These are phyloP conservation scores for Platycheirus rosarum DNA, from an alignment of 2,888 invertebrate genomes.

Conservation along the genomic window DNA sequence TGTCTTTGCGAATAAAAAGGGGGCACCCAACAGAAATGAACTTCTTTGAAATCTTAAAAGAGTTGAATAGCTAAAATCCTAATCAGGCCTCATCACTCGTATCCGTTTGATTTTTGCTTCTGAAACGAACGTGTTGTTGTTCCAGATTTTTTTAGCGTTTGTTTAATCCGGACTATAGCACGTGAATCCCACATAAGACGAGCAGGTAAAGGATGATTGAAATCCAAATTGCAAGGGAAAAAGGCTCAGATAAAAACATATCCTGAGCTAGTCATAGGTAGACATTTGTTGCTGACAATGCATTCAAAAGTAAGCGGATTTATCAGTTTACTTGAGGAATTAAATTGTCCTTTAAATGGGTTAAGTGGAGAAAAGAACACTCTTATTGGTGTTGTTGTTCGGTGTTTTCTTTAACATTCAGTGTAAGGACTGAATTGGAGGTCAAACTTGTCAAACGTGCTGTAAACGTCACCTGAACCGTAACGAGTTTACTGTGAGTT, in stretches of 20 bases:
- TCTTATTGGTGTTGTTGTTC: too few relatives aligned
- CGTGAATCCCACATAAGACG: slow-evolving; percentile 41
- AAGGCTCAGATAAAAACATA: slow-evolving; percentile 2
- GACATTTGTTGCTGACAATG: background rate
- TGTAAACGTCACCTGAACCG: too few relatives aligned
- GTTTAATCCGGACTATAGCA: slow-evolving; percentile 63
- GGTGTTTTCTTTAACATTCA: too few relatives aligned
- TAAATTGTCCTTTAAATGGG: slow-evolving; percentile 3
- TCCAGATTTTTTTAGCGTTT: slow-evolving; percentile 36
- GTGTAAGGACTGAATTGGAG: too few relatives aligned
- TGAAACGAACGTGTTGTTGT: slow-evolving; percentile 26
- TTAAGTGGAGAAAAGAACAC: background rate
- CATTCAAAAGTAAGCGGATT: slow-evolving; percentile 17
- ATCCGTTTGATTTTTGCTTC: slow-evolving; percentile 21
- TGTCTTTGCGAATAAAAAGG: slow-evolving; percentile 13
- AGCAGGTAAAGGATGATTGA: slow-evolving; percentile 34
- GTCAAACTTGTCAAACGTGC: too few relatives aligned
- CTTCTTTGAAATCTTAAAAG: slow-evolving; percentile 46
- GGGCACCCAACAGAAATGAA: slow-evolving; percentile 42
- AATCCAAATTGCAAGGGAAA: slow-evolving; percentile 16
- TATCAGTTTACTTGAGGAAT: slow-evolving; percentile 1
- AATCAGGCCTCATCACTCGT: slow-evolving; percentile 31
- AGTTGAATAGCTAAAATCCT: slow-evolving; percentile 45
- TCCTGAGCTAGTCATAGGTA: slow-evolving; percentile 8
- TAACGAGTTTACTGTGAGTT: too few relatives aligned